Evolutionary conservation across 2,888 invertebrate species (phyloP), one percentile per base, ranked within the genome.

Genomic region (Callyntrura sp.): DNA sequence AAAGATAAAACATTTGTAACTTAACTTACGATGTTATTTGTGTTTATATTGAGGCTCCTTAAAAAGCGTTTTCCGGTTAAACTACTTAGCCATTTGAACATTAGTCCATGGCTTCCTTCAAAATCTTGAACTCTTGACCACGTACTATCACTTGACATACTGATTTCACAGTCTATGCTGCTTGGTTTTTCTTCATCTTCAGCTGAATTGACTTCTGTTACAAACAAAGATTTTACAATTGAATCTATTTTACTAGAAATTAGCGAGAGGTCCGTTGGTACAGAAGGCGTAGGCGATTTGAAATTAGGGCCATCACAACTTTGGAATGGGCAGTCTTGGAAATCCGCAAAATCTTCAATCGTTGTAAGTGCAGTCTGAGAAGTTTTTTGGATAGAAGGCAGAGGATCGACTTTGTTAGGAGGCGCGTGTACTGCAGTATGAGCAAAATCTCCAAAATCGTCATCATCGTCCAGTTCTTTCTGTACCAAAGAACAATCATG

Each of bases 41-140:
- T 90, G 35, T 93, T 92, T 55, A 93, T 92, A 25, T 93, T 91
- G 23, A 93, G 84, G 82, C 92, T 92, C 14, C 78, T 82, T 9
- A 93, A 82, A 43, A 93, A 70, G n/a, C 87, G 83, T 17, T 92
- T 91, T 83, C 92, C 90, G 20, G 91, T 83, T 65, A 62, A 62
- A 84, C 92, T 91, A 82, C 91, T 90, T 25, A 90, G 81, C 93
- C 92, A 93, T 79, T 93, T 93, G 68, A 91, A 91, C 60, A 92
- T 65, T 11, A 93, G 90, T 11, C 91, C 91, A 79, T 92, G 90
- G 68, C 92, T 93, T 0, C 91, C 92, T 79, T 93, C 93, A 84
- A 93, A 93, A 78, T 93, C 92, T 82, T 92, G 91, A 55, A 92
- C 88, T 17, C 81, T 88, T 25, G 68, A 60, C 93, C 93, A 93